Evolutionary conservation across 2,888 invertebrate genomes (phyloP), one percentile per base, ranked within the genome.

Genomic region (Catocala sponsa): DNA sequence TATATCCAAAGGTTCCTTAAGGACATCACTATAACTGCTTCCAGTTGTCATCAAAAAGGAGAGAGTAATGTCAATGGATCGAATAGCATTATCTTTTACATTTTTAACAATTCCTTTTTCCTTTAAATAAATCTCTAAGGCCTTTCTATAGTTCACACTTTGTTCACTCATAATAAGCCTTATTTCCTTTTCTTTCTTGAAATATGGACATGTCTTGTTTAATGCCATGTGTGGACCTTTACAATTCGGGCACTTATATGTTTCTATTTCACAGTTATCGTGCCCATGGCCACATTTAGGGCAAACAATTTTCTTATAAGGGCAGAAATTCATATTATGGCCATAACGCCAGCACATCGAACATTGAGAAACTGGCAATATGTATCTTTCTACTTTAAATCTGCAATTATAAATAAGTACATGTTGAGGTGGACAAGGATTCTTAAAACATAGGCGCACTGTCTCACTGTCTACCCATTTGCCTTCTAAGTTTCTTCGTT

Each of bases 321-420:
- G 51, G n/a, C 65, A 65, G 0, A 41, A 48, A 7, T 38, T 55
- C 0, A 38, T 46, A 0, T 59, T 13, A 25, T 68, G 65, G 0
- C 65, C 65, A 44, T n/a, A 68, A 35, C 32, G 58, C 65, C 62
- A 68, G 51, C 68, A 65, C 4, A 6, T 12, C 0, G 65, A 68
- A 15, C 68, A 65, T 9, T 65, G 59, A 0, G 56, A 52, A 6
- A 62, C 68, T 10, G 68, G 68, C 4, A 65, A 68, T 0, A 47
- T 68, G 5, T 59, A 68, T 0, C 59, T 59, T 35, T 68, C 68
- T 11, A 65, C 62, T 42, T 62, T 59, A 32, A 62, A 65, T 38
- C 65, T 4, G 49, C 13, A 59, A 10, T 59, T 64, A 47, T 64
- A 67, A 2, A 46, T 44, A 32, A 44, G 13, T 12, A 51, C 13